Evolutionary conservation across 2,888 invertebrate genomes (phyloP).

Genomic region (Epinotia brunnichana): DNA sequence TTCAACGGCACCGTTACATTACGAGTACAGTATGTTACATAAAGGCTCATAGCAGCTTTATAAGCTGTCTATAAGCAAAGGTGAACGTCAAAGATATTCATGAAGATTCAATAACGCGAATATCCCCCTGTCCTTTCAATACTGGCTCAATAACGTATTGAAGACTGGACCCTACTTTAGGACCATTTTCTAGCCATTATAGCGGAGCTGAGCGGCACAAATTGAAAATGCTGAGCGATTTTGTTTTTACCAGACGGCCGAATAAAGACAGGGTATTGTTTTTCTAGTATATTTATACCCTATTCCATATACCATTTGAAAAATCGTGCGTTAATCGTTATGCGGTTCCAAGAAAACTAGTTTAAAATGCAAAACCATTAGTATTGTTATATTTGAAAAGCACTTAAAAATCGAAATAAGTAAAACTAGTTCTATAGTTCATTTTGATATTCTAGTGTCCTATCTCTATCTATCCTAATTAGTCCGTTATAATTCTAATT

Average conservation of each 20-base stretch:
- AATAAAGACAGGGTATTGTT: not conserved
- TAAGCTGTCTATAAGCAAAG: not conserved
- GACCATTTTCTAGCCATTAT: not conserved
- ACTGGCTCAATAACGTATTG: not conserved
- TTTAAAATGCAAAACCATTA: no score
- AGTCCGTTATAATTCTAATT: no score
- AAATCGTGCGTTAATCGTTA: no score
- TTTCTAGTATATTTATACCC: not conserved
- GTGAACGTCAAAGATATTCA: no score
- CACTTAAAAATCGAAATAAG: no score
- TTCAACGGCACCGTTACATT: no score
- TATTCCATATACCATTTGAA: no score
- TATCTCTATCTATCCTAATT: no score
- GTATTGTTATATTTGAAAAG: no score
- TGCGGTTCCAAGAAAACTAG: no score
- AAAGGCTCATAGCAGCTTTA: not conserved
- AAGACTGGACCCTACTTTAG: not conserved
- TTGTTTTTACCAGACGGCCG: not conserved
- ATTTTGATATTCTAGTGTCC: no score
- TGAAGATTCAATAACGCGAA: not conserved
- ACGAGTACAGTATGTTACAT: not conserved
- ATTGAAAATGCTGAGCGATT: not conserved
- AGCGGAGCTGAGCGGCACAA: not conserved
- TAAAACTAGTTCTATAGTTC: no score
- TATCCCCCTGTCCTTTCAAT: not conserved